A percentile compares a stretch with the other conserved stretches of the same genome.
These are phyloP conservation scores for Tetraodon nigroviridis DNA, from an alignment of 2,113 vertebrate genomes.

Conservation along the genomic window DNA sequence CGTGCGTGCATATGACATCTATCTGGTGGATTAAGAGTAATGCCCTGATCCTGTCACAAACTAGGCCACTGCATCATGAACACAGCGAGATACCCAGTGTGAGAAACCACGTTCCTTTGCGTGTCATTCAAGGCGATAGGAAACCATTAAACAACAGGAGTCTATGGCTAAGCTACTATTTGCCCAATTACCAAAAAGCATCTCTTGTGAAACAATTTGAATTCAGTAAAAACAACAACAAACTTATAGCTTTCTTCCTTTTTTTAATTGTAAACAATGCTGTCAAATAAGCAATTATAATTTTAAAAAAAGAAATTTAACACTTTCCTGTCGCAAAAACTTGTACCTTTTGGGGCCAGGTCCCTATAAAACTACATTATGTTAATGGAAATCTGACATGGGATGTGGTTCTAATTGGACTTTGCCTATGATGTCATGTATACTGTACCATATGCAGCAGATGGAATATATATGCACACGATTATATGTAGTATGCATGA, in stretches of 20 bases:
- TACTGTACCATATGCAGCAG: too few relatives aligned
- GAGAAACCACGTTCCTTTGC: slow-evolving; percentile 26
- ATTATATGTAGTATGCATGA: slow-evolving; percentile 9
- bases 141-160: slow-evolving; percentile 31
- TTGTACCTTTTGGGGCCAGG: too few relatives aligned
- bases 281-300: too few relatives aligned
- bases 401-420: too few relatives aligned
- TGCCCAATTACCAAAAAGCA: slow-evolving; percentile 18
- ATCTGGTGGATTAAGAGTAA: slow-evolving; percentile 71
- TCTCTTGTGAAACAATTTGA: slow-evolving; percentile 21
- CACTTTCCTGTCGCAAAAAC: too few relatives aligned
- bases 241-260: slow-evolving; percentile 10
- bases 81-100: slow-evolving; percentile 33
- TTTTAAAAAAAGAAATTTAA: too few relatives aligned
- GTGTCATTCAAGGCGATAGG: slow-evolving; percentile 27
- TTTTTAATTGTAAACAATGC: too few relatives aligned
- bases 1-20: slow-evolving; percentile 60
- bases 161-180: slow-evolving; percentile 36
- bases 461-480: neutral
- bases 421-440: too few relatives aligned
- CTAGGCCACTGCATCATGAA: slow-evolving; percentile 62
- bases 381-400: too few relatives aligned
- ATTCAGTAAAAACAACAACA: neutral
- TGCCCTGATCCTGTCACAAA: slow-evolving; percentile 68
- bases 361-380: too few relatives aligned